Percentiles rank a stretch among this genome's conserved stretches.
Evolutionary conservation across 2,113 vertebrate species (phyloP).

Genomic region (Lycocorax pyrrhopterus): DNA sequence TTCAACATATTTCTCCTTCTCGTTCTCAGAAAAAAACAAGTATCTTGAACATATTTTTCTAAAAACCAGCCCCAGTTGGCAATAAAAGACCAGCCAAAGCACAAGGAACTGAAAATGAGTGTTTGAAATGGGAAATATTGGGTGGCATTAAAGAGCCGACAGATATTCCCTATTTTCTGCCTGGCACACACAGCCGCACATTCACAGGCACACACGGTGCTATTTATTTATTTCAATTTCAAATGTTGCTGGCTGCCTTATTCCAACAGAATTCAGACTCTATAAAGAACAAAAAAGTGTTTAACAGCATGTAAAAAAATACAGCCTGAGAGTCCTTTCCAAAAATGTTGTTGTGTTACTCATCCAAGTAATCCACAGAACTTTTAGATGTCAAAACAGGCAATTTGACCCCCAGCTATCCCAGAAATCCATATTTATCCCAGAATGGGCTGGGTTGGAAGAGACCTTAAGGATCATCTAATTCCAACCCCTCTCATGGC

Average conservation of each 20-base stretch:
- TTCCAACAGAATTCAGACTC: not conserved
- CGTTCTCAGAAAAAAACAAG: not conserved
- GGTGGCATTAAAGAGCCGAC: not conserved
- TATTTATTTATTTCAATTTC: constrained; percentile 24
- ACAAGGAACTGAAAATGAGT: not conserved
- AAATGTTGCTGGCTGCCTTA: not conserved
- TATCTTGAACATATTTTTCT: not conserved
- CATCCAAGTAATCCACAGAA: not conserved
- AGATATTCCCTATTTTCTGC: constrained; percentile 9
- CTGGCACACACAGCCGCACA: not conserved
- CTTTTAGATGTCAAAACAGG: not conserved
- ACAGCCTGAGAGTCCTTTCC: not conserved
- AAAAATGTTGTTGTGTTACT: not conserved
- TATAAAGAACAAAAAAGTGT: not conserved
- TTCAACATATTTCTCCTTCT: not conserved
- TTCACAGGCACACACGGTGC: not conserved
- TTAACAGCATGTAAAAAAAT: not conserved
- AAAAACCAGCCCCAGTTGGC: not conserved
- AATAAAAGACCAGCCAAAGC: not conserved
- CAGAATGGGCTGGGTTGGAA: not conserved
- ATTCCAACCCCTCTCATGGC: not conserved
- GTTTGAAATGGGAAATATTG: not conserved
- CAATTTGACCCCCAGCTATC: not conserved
- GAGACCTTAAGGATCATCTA: not conserved
- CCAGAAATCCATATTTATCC: not conserved